Base-by-base conservation (phyloP, 2,888 invertebrate species). In the Lapara coniferarum region DNA sequence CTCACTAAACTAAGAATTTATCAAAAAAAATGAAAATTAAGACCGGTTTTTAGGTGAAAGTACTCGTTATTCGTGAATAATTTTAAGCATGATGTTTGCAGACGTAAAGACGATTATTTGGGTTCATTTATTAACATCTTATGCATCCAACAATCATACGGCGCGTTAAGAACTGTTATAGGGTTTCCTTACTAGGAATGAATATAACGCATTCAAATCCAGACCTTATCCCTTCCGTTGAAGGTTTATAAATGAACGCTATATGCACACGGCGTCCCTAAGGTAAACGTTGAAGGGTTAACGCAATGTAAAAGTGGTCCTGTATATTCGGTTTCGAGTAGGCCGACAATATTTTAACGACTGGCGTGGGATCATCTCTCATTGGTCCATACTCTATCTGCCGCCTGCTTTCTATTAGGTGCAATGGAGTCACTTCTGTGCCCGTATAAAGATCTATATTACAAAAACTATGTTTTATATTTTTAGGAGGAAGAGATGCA, bases 401-500 rank as follows among this genome's bases (percentile, higher is more conserved):
- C 2, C 37, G 37, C 37, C 37, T 25, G 2, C 0, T 8, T 37
- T 5, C 37, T 7, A 8, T 37, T 37, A 37, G 8, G 37, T 37
- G 37, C 37, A 37, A 8, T 37, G 37, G 37, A 37, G 37, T 37
- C 37, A 37, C 37, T 37, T 37, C 37, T 8, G 8, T 10, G 51
- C 51, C 51, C 12, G 12, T 16, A 66, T 66, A n/a, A 19, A 66
- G 46, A 10, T 16, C n/a, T 4, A 0, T 16, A 67, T 37, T 55
- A 46, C 14, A 14, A 30, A 30, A n/a, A 44, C 12, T 10, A 25
- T 55, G 5, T 67, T 67, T 69, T 59, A 72, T 71, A 12, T 72
- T 76, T 80, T 80, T 51, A 93, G 81, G 94, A 95, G 76, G 97
- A 97, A 72, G 97, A 97, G 83, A 96, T 97, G 90, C 96, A 96